These are phyloP conservation scores for Peromyscus leucopus DNA, from an alignment of 2,113 vertebrate species.

Conservation along the genomic window DNA sequence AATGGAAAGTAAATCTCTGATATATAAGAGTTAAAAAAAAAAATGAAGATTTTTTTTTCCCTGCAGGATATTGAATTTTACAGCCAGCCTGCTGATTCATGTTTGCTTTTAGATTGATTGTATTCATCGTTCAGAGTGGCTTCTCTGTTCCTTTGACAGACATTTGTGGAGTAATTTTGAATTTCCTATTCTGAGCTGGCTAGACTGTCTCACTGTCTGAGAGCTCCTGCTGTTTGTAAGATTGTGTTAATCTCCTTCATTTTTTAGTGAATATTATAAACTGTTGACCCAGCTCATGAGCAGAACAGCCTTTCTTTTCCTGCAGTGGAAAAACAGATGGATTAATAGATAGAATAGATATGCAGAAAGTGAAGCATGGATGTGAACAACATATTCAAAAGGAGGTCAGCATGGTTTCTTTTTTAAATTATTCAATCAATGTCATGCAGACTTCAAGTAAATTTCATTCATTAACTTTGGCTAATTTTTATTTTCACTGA, in stretches of 20 bases:
- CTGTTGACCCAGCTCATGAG: conserved; percentile 28
- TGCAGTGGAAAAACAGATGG: background rate
- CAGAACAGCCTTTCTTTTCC: background rate
- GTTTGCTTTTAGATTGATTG: conserved; percentile 23
- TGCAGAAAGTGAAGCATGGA: background rate
- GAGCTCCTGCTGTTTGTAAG: conserved; percentile 21
- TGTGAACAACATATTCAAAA: background rate
- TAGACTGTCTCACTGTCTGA: conserved; percentile 13
- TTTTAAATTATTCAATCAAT: background rate
- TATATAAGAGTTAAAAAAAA: background rate
- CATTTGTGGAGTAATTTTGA: conserved; percentile 18
- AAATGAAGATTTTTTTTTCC: background rate
- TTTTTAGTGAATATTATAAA: conserved; percentile 63
- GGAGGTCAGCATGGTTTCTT: background rate
- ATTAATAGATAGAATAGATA: background rate
- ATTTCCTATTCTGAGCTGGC: conserved; percentile 36
- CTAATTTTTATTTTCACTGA: conserved; percentile 11
- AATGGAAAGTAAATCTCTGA: background rate
- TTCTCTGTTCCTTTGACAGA: conserved; percentile 12
- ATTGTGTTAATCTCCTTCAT: conserved; percentile 15
- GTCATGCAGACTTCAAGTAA: background rate
- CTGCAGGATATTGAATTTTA: background rate
- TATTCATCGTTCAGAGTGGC: background rate
- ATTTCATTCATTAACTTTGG: background rate
- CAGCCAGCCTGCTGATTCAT: background rate